phyloP scores from a whole-genome alignment of 2,113 vertebrate genomes.

The Perca schrenkii region DNA sequence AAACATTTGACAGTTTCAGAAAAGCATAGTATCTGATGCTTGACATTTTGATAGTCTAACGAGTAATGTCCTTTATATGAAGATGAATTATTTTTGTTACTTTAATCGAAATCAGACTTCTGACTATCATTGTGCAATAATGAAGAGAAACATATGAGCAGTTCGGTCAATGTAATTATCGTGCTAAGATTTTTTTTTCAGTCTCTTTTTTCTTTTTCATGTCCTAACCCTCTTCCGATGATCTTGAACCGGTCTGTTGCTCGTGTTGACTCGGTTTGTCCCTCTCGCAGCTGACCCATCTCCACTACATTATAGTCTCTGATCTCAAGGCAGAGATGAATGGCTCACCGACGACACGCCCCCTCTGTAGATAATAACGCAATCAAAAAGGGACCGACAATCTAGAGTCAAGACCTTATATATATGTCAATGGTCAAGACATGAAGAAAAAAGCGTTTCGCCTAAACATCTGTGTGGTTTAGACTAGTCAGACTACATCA shows the following conservation, averaged over 20 bases:
- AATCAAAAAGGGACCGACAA: conserved; percentile 42
- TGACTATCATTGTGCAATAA: too few species aligned
- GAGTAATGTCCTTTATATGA: background rate
- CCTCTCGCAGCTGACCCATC: background rate
- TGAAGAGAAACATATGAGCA: background rate
- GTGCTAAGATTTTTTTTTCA: background rate
- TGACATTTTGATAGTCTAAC: background rate
- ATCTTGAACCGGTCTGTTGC: background rate
- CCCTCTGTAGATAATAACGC: conserved; percentile 23
- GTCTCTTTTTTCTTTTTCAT: background rate
- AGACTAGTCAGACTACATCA: too few species aligned
- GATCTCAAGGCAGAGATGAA: conserved; percentile 8
- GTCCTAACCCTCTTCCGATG: too few species aligned
- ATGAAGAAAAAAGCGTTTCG: too few species aligned
- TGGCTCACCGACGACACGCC: background rate
- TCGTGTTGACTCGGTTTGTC: background rate
- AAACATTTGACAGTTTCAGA: background rate
- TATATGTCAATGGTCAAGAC: too few species aligned
- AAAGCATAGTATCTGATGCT: background rate
- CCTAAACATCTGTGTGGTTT: too few species aligned
- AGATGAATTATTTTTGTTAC: too few species aligned
- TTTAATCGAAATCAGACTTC: background rate
- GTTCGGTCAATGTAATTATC: too few species aligned
- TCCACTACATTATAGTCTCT: background rate
- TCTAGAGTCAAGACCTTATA: too few species aligned